Evolutionary conservation across 2,113 vertebrate species (phyloP), one percentile per base, ranked within the genome.

Genomic region (Myotis lucifugus): DNA sequence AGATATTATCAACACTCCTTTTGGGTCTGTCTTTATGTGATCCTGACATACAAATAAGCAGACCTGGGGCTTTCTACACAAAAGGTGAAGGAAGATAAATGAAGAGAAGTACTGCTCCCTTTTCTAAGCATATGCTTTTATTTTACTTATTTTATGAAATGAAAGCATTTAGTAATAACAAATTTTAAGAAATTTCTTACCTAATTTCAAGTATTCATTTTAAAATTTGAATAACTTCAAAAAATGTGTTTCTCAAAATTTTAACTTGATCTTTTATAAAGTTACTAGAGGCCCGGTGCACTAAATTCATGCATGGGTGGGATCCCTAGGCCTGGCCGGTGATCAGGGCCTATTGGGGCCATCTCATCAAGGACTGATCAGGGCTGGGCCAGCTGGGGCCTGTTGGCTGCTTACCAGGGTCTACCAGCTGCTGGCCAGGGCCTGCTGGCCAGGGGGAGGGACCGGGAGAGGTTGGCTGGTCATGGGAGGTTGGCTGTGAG

Each of bases 231-330:
- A 9, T 6, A 67, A 67, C 21, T 82, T 12, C 12, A 19, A 78
- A 95, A 91, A 67, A 7, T 5, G 8, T 70, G 10, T 29, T 93
- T 25, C 11, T 59, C n/a, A 46, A 88, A 95, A 88, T 18, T 82
- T 69, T 85, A 64, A 77, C 52, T 78, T 74, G 32, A 29, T 67
- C 46, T 84, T 86, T 97, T 67, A 86, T 59, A 70, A 73, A 93
- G 37, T 50, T 50, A 50, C 48, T 14, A 50, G 48, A 50, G 48
- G 48, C 13, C 13, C 1, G 13, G 48, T 50, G 48, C 48, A 50
- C 48, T 50, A 50, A 50, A 50, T 50, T 50, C 48, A 50, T 50
- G 48, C 48, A 50, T 0, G 0, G 13, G 48, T 50, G 48, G 13
- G 48, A 12, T 50, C 13, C 48, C 48, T 50, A 50, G 48, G 48